These are phyloP conservation scores for Platycheirus rosarum DNA, from an alignment of 2,888 invertebrate genomes.

Conservation along the genomic window DNA sequence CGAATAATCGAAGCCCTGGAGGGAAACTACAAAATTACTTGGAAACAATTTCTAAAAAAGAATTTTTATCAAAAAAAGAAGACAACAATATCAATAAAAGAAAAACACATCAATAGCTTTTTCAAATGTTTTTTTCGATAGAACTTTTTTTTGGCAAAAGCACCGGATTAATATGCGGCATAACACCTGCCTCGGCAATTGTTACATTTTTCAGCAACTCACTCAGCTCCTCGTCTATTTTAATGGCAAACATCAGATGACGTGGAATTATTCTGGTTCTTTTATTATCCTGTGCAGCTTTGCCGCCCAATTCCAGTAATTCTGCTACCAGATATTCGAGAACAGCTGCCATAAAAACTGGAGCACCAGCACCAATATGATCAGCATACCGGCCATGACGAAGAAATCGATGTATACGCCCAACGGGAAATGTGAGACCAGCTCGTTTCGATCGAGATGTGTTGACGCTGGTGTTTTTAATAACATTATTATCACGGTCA, in stretches of 20 bases:
- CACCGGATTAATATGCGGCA: constrained; percentile 90
- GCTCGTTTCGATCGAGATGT: constrained; percentile 81
- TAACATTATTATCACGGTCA: no score
- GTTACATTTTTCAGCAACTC: constrained; percentile 84
- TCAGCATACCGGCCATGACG: constrained; percentile 85
- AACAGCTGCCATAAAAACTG: constrained; percentile 84
- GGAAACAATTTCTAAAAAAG: no score
- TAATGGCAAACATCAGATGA: constrained; percentile 90
- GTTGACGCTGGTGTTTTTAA: no score
- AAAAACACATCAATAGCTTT: no score
- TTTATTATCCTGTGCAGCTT: constrained; percentile 86
- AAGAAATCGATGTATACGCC: constrained; percentile 83
- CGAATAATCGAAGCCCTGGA: no score
- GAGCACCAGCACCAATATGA: constrained; percentile 83
- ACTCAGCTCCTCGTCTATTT: constrained; percentile 92
- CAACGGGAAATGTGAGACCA: constrained; percentile 84
- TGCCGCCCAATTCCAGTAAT: constrained; percentile 85
- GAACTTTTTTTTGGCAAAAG: constrained; percentile 88
- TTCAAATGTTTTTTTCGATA: no score
- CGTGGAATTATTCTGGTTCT: constrained; percentile 85
- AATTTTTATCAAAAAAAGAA: no score
- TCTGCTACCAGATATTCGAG: constrained; percentile 87
- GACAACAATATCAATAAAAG: no score
- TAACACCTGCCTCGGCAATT: constrained; percentile 89
- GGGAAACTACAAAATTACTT: no score